Base-by-base conservation (phyloP, 2,888 invertebrate genomes). In the Mactromeris polynyma region DNA sequence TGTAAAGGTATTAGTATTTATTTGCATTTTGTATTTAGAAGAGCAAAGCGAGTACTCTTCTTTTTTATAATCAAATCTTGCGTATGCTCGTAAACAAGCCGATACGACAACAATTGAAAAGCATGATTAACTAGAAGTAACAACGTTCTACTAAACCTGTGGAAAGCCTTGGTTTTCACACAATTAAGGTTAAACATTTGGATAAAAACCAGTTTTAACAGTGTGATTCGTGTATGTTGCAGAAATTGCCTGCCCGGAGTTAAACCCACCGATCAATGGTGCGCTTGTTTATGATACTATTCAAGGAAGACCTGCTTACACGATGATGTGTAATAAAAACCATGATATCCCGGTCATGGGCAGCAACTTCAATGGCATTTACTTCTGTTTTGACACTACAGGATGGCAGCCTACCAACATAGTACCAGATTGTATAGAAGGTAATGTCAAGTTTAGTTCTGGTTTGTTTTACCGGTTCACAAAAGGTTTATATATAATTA, bases 221-320 rank as follows among this genome's bases (percentile, higher is more conserved):
- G 1, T 19, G 14, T 51, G 14, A 51, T n/a, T 51, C 11, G 51
- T 51, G 14, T 51, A 3, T 64, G 31, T 86, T 81, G 26, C 88
- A 88, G 88, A 77, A 42, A 78, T 77, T n/a, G 46, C 58, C 38
- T 88, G 88, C 21, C 88, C 88, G 2, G 78, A 77, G 0, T 46
- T 89, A 19, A 40, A 83, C 31, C 36, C 79, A 36, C 89, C 89
- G 40, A 38, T 83, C 9, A 89, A 89, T 46, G 89, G 89, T n/a
- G 82, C 83, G 2, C 78, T 89, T 17, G 69, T 46, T 19, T 14
- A 19, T 17, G 78, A 78, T 36, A 51, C 69, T 11, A 33, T 86
- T 17, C 31, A 17, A n/a, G 38, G 40, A 9, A 46, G 78, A 31
- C 73, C 69, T 7, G 40, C 79, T 9, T 36, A 51, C 51, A 80